Evolutionary conservation across 2,113 vertebrate genomes (phyloP), one percentile per base, ranked within the genome.

Genomic region (Rhegmatorhina hoffmannsi): DNA sequence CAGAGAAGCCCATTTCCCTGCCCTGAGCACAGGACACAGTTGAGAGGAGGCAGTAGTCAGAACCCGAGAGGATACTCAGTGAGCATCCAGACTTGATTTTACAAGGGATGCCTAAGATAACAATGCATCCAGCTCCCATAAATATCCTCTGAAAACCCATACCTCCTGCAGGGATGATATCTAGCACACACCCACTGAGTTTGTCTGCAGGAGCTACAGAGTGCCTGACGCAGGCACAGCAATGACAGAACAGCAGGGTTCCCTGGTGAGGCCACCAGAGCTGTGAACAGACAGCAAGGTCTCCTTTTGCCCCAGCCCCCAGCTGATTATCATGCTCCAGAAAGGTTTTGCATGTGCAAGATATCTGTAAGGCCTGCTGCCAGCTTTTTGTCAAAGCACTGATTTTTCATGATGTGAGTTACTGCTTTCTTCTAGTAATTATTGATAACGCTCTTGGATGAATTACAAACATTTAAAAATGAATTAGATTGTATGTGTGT

Each of bases 401-500:
- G 93, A 82, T 95, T 87, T 92, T 82, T 70, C 11, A 0, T 46
- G 62, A 96, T 86, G 62, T 21, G 63, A 90, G 40, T 94, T 95
- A 89, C 25, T 76, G 55, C 93, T 84, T 94, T 95, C 53, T 96
- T 93, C 90, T 80, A 92, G 93, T 87, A 97, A 96, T 95, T 96
- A 97, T 95, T 97, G 93, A 95, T 94, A 96, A 96, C 89, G 76
- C 74, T 95, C 66, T 92, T 96, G 95, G 92, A 96, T 94, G 92
- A 96, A 96, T 96, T 97, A 97, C 86, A 96, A 84, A 95, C 90
- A 44, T 91, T 96, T 95, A 74, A 97, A 96, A 97, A 89, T 95
- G 73, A 95, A 95, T 97, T 92, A 96, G 91, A 66, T 36, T 60
- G 73, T 94, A 86, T 83, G 72, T 92, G 75, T 92, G 93, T 92